Conservation (phyloP, 2,888 invertebrate genomes). For the Diloba caeruleocephala region DNA sequence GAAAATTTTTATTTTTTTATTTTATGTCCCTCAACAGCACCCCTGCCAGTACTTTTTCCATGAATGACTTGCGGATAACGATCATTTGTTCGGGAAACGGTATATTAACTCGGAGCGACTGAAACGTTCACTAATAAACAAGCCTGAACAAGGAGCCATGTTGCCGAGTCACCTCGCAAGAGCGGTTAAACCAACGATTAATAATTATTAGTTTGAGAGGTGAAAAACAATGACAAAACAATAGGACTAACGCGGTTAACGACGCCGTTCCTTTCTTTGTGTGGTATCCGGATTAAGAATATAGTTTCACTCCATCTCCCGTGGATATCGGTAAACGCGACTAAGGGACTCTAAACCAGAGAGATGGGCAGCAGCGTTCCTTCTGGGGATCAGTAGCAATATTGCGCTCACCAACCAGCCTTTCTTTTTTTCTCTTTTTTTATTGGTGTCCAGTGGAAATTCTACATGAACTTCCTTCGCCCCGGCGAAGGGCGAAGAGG, state of each 20-base stretch:
- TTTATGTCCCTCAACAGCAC: constrained; percentile 38
- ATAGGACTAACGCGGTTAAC: not conserved
- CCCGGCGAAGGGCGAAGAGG: no score
- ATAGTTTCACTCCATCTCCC: no score
- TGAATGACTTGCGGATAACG: constrained; percentile 75
- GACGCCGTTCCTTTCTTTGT: no score
- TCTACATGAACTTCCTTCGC: no score
- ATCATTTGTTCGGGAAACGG: constrained; percentile 74
- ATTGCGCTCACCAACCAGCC: no score
- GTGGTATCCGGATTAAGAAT: no score
- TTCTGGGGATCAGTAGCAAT: no score
- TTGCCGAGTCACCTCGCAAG: constrained; percentile 52
- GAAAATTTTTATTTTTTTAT: constrained; percentile 43
- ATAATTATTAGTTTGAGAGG: constrained; percentile 13
- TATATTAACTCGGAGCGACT: constrained; percentile 61
- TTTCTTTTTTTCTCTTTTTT: no score
- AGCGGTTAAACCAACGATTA: constrained; percentile 27
- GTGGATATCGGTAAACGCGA: no score
- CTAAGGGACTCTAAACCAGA: no score
- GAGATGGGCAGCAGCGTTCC: no score
- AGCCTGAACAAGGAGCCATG: constrained; percentile 33
- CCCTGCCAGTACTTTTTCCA: constrained; percentile 68
- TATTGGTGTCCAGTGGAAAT: no score
- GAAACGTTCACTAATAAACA: constrained; percentile 62
- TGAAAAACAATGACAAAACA: constrained; percentile 30